Evolutionary conservation across 2,888 invertebrate species (phyloP).

Genomic region (Eledona agricola): DNA sequence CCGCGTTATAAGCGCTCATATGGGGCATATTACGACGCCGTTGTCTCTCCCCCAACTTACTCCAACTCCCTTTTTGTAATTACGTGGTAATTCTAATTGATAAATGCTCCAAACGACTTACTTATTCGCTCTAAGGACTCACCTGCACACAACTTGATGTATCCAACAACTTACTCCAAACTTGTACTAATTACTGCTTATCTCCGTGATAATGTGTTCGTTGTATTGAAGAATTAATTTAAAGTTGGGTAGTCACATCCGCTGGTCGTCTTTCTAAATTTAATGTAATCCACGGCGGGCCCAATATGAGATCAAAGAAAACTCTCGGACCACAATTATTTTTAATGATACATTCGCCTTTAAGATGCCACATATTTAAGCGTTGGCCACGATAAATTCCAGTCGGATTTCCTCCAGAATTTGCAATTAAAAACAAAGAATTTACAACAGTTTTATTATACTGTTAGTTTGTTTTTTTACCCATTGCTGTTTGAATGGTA

Average conservation of each 20-base stretch:
- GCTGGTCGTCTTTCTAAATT: too few species aligned
- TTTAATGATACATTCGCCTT: conserved; percentile 25
- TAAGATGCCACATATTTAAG: conserved; percentile 24
- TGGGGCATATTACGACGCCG: conserved; percentile 45
- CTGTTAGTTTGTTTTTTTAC: too few species aligned
- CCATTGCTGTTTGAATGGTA: too few species aligned
- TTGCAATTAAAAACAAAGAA: too few species aligned
- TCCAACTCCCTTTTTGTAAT: conserved; percentile 39
- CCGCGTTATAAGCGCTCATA: conserved; percentile 44
- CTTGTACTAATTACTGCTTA: too few species aligned
- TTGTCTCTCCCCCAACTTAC: conserved; percentile 34
- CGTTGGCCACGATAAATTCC: too few species aligned
- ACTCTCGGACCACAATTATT: conserved; percentile 25
- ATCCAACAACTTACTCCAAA: conserved; percentile 22
- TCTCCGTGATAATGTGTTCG: too few species aligned
- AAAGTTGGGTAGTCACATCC: too few species aligned
- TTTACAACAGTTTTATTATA: too few species aligned
- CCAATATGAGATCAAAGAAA: conserved; percentile 18
- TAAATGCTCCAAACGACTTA: conserved; percentile 37
- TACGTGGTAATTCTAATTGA: conserved; percentile 43
- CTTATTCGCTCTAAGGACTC: conserved; percentile 23
- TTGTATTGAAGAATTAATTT: too few species aligned
- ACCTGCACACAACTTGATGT: conserved; percentile 19
- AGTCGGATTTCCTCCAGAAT: too few species aligned
- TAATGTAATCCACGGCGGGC: too few species aligned